Base-by-base conservation (phyloP, 1,140 invertebrate species). In the Thereuonema tuberculata region DNA sequence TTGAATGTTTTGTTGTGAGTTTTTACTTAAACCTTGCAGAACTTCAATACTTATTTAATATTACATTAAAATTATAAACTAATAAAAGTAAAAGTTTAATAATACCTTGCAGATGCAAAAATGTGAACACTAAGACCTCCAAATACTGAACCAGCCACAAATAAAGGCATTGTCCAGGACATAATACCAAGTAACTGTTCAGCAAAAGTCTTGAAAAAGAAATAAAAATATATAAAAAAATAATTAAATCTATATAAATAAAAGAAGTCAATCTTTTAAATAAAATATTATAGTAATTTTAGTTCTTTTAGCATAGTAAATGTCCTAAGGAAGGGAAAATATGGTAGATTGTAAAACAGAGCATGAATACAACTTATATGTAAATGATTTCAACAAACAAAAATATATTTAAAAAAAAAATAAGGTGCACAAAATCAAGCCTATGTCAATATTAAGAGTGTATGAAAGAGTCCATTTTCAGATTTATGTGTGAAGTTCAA, bases 41-140 rank as follows among this genome's bases (percentile, higher is more conserved):
- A n/a, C n/a, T n/a, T n/a, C n/a, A n/a, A n/a, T n/a, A n/a, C n/a
- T n/a, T n/a, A n/a, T n/a, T n/a, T n/a, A n/a, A n/a, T n/a, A n/a
- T n/a, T n/a, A n/a, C n/a, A n/a, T n/a, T n/a, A n/a, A n/a, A n/a
- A n/a, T n/a, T n/a, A n/a, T n/a, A 52, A 24, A 43, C 27, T 55
- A 48, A 9, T 60, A 17, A 59, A 56, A 55, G 15, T 27, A 61
- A 53, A 64, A 25, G 24, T n/a, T n/a, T n/a, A 66, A 21, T n/a
- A 29, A 23, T 62, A 71, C 67, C 87, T 76, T 0, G 87, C 86
- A 0, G 87, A 89, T 15, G 88, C 85, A 72, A 93, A 92, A 58
- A 92, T 93, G 5, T 87, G 87, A 52, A 89, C 89, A 64, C 90
- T 91, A 0, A 93, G 72, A 14, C 87, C 89, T 2, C 89, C 89